Conservation (phyloP, 2,888 invertebrate species). For the Ornithoptera priamus region DNA sequence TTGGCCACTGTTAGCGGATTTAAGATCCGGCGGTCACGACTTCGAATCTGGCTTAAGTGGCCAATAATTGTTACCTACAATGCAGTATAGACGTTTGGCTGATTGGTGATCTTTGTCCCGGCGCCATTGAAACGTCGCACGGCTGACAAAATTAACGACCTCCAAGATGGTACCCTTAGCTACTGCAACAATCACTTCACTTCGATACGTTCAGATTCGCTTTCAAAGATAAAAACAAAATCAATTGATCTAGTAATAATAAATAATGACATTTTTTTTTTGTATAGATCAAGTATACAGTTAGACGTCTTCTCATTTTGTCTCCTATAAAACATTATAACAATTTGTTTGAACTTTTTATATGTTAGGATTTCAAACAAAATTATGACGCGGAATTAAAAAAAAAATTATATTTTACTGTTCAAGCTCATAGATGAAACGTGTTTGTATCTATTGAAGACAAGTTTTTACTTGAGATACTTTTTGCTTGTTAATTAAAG, state of each 20-base stretch:
- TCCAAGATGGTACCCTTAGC: not conserved
- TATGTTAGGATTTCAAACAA: no score
- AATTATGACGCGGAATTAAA: not conserved
- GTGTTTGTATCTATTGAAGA: conserved; percentile 16
- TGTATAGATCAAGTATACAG: no score
- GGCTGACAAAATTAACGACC: conserved; percentile 14
- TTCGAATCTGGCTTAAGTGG: conserved; percentile 46
- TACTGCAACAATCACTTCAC: not conserved
- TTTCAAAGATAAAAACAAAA: no score
- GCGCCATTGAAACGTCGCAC: conserved; percentile 18
- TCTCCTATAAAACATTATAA: no score
- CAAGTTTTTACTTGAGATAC: conserved; percentile 15
- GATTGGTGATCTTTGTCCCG: conserved; percentile 32
- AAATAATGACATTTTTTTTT: no score
- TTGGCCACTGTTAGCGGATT: conserved; percentile 65
- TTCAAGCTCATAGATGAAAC: conserved; percentile 1
- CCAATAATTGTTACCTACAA: conserved; percentile 52
- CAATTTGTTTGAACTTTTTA: no score
- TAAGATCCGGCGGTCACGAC: conserved; percentile 74
- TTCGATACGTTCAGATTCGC: no score
- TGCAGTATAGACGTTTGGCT: conserved; percentile 32
- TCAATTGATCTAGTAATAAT: no score
- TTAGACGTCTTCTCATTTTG: no score
- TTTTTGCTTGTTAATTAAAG: conserved; percentile 6
- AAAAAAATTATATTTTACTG: not conserved